A percentile compares a stretch with the other conserved stretches of the same genome.
phyloP scores from a whole-genome alignment of 2,888 invertebrate genomes.

The Apamea epomidion region DNA sequence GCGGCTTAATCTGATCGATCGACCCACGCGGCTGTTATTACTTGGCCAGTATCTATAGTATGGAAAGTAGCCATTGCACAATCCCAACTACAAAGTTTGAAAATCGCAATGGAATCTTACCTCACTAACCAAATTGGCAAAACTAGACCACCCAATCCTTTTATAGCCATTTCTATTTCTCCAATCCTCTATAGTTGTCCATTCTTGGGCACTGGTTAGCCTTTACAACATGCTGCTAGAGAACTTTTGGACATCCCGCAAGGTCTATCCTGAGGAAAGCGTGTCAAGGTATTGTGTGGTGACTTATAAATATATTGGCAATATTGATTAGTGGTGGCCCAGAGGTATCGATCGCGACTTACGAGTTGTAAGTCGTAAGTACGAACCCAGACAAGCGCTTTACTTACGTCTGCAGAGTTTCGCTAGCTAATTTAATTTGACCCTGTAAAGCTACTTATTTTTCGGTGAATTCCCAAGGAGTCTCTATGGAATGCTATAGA shows the following conservation, averaged over 20 bases:
- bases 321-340: background rate
- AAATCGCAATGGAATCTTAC: background rate
- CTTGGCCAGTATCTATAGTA: background rate
- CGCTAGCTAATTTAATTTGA: too few relatives aligned
- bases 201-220: slow-evolving; percentile 25
- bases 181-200: slow-evolving; percentile 3
- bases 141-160: slow-evolving; percentile 12
- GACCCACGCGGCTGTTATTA: background rate
- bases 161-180: slow-evolving; percentile 8
- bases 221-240: slow-evolving; percentile 17
- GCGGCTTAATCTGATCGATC: too few relatives aligned
- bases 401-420: too few relatives aligned
- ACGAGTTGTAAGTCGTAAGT: too few relatives aligned
- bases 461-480: background rate
- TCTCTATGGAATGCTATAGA: background rate
- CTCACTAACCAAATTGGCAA: background rate
- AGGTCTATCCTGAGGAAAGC: slow-evolving; percentile 19
- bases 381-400: too few relatives aligned
- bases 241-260: slow-evolving; percentile 33
- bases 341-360: too few relatives aligned
- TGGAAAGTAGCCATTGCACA: background rate
- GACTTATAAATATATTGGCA: slow-evolving; percentile 22
- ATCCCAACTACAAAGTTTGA: background rate
- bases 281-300: slow-evolving; percentile 42
- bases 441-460: background rate